These are phyloP conservation scores for Rousettus madagascariensis DNA, from an alignment of 2,797 vertebrate species.

Conservation along the genomic window DNA sequence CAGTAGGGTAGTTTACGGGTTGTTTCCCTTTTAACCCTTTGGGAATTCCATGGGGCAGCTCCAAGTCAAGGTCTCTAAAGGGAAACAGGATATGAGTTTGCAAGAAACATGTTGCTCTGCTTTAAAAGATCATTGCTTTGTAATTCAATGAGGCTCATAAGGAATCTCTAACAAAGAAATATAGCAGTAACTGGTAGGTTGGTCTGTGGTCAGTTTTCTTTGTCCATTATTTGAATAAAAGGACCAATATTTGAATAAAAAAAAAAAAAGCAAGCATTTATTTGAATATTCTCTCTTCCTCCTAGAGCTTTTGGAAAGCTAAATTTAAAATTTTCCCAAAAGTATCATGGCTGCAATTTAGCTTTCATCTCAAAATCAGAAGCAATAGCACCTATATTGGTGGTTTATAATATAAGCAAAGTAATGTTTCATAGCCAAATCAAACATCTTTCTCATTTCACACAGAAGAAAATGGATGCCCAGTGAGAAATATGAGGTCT, in stretches of 20 bases:
- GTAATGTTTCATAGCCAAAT: background rate
- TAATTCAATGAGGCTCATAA: background rate
- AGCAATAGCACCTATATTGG: background rate
- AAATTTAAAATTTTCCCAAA: background rate
- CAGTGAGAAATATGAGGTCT: background rate
- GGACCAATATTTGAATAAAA: background rate
- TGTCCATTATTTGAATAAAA: background rate
- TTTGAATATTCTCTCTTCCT: conserved; percentile 1
- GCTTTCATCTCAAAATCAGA: conserved; percentile 21
- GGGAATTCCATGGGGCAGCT: background rate
- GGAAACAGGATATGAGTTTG: background rate
- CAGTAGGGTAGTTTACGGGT: background rate
- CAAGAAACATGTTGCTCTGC: background rate
- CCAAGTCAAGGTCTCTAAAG: background rate
- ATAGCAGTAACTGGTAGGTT: background rate
- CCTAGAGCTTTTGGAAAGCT: background rate
- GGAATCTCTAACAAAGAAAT: background rate
- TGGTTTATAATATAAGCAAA: background rate
- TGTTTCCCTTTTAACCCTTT: background rate
- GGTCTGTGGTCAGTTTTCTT: background rate
- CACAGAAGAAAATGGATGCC: background rate
- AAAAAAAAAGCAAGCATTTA: background rate
- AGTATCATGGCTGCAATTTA: background rate
- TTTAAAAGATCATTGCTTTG: background rate
- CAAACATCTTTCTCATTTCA: background rate